Base-by-base conservation (phyloP, 30 jellyfish, hydroid and myxozoan species). In the Turritopsis dohrnii region DNA sequence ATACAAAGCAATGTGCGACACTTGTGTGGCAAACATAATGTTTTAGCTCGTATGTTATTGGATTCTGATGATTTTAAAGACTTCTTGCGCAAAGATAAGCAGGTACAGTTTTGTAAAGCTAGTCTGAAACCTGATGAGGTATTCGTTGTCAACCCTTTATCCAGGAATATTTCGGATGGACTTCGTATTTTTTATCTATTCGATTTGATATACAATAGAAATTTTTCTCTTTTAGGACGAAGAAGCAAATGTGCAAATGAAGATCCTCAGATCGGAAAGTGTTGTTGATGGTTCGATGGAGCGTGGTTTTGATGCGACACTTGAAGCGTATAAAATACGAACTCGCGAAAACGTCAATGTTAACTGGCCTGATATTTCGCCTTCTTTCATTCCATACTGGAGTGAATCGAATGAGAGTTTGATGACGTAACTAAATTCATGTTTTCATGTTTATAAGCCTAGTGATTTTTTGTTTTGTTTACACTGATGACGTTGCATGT, bases 1-100 rank as follows among this genome's bases (percentile, higher is more conserved):
- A 65, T 90, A 20, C 96, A 87, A 72, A 81, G 60, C 5, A 91
- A 87, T 27, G 97, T 90, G 18, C 87, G 86, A 75, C 54, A 84
- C 18, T 76, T 90, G 30, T 90, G 96, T 71, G 80, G 81, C 21
- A 82, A 90, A 41, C 84, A 84, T 22, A 85, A 86, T 73, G 94
- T 90, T 52, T 21, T 74, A 69, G 77, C 77, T n/a, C 28, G 77
- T 69, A 69, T 69, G 30, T 69, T 69, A 69, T 19, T 69, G 30
- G 30, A 69, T n/a, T 69, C 77, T 23, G 77, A 0, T 7, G 77
- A 9, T 69, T 69, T 69, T 19, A 23, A 69, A 27, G 19, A 16
- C 31, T 69, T n/a, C 77, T 69, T 69, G 22, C 31, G 19, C 22
- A 27, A 69, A 69, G 28, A n/a, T 9, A 27, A 27, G 77, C 31